A percentile compares a stretch with the other conserved stretches of the same genome.
Conservation (phyloP, 2,888 invertebrate genomes). For the Hypomecis atomaria region DNA sequence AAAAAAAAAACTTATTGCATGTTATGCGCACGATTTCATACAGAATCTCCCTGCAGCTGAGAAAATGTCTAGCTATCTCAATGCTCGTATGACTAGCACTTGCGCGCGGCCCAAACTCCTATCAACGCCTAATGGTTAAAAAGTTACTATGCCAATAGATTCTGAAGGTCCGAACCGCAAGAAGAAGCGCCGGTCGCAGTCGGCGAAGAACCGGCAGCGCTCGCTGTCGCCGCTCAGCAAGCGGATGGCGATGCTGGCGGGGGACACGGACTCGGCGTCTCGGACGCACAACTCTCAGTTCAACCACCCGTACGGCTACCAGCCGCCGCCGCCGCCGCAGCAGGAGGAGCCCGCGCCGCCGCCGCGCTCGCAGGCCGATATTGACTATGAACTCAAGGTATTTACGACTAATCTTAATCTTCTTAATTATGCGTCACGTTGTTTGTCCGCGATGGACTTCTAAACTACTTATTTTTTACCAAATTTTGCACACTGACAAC, state of each 20-base stretch:
- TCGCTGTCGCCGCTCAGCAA: slow-evolving; percentile 93
- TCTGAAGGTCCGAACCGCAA: slow-evolving; percentile 82
- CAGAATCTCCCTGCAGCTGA: too few species aligned
- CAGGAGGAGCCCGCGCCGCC: slow-evolving; percentile 69
- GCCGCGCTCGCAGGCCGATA: slow-evolving; percentile 75
- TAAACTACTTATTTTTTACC: too few species aligned
- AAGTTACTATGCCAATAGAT: slow-evolving; percentile 55
- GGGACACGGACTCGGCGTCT: slow-evolving; percentile 78
- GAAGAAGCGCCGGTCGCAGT: slow-evolving; percentile 85
- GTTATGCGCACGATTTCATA: too few species aligned
- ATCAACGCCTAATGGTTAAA: slow-evolving; percentile 12
- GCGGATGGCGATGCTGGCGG: slow-evolving; percentile 89
- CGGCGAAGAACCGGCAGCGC: slow-evolving; percentile 86
- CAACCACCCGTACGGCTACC: slow-evolving; percentile 87
- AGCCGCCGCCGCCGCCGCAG: slow-evolving; percentile 83
- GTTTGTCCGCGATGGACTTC: too few species aligned
- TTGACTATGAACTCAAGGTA: slow-evolving; percentile 88
- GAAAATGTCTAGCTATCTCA: too few species aligned
- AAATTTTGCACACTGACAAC: too few species aligned
- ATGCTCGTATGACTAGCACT: neutral
- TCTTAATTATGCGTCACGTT: too few species aligned
- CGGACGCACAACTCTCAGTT: slow-evolving; percentile 86
- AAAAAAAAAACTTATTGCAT: too few species aligned
- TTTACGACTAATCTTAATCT: too few species aligned
- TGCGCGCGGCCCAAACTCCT: neutral